Evolutionary conservation across 2,888 invertebrate genomes (phyloP).

Genomic region (Heliconius aoede): DNA sequence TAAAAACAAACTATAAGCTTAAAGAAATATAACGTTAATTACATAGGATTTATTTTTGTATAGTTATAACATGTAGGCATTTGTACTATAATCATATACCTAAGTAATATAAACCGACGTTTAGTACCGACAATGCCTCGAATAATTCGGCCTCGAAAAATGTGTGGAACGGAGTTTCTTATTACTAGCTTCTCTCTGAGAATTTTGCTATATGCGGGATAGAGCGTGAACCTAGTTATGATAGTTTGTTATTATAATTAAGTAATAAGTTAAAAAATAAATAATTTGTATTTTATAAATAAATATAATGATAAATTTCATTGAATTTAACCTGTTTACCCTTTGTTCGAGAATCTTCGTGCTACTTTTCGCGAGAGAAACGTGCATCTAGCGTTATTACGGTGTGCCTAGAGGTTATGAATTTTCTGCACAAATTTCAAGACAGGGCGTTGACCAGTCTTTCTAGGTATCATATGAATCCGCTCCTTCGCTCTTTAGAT

Average conservation of each 20-base stretch:
- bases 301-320: conserved; percentile 3
- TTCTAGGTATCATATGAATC: conserved; percentile 38
- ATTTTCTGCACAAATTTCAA: conserved; percentile 48
- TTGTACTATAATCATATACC: not conserved
- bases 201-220: too few relatives aligned
- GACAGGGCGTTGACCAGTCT: conserved; percentile 45
- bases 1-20: conserved; percentile 21
- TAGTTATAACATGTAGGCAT: not conserved
- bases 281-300: not conserved
- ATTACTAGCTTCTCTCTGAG: too few relatives aligned
- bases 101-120: too few relatives aligned
- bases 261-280: not conserved
- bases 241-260: too few relatives aligned
- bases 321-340: conserved; percentile 30
- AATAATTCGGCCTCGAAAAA: too few relatives aligned
- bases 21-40: not conserved
- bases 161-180: too few relatives aligned
- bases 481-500: conserved; percentile 24
- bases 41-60: too few relatives aligned
- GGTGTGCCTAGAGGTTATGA: conserved; percentile 46
- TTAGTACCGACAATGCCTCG: too few relatives aligned
- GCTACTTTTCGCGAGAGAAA: conserved; percentile 47
- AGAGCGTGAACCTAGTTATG: too few relatives aligned
- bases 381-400: conserved; percentile 47
- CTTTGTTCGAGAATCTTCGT: conserved; percentile 45